These are phyloP conservation scores for Harpagoxenus sublaevis DNA, from an alignment of 2,888 invertebrate species.

Conservation along the genomic window DNA sequence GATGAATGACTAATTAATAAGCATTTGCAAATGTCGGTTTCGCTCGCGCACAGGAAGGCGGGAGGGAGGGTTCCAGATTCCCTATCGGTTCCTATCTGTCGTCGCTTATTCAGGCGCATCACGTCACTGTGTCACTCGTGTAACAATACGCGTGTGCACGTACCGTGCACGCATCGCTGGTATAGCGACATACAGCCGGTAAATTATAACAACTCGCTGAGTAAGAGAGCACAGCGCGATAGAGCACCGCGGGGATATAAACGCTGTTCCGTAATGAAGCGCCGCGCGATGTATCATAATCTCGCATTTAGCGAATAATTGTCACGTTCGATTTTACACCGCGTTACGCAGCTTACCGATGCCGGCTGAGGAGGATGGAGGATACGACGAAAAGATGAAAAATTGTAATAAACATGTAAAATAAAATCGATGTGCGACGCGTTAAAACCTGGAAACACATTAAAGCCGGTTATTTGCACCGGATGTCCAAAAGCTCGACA, in stretches of 20 bases:
- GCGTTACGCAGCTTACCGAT: not conserved
- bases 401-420: slow-evolving; percentile 1
- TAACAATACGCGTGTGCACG: slow-evolving; percentile 3
- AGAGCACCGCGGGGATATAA: slow-evolving; percentile 8
- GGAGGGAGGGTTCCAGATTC: slow-evolving; percentile 13
- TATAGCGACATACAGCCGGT: slow-evolving; percentile 59
- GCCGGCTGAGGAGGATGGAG: no score
- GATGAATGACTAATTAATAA: slow-evolving; percentile 67
- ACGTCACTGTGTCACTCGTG: slow-evolving; percentile 38
- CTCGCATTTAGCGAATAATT: slow-evolving; percentile 58
- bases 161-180: slow-evolving; percentile 50
- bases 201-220: slow-evolving; percentile 73
- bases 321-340: slow-evolving; percentile 39
- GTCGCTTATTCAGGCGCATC: slow-evolving; percentile 61
- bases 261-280: slow-evolving; percentile 66
- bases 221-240: slow-evolving; percentile 63
- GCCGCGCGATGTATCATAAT: slow-evolving; percentile 67
- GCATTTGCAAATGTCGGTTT: slow-evolving; percentile 68
- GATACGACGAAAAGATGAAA: not conserved
- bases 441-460: slow-evolving; percentile 5
- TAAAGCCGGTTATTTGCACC: slow-evolving; percentile 23
- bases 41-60: slow-evolving; percentile 63
- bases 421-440: slow-evolving; percentile 4
- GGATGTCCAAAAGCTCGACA: not conserved
- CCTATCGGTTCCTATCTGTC: slow-evolving; percentile 68